Conservation (phyloP, 30 jellyfish, hydroid and myxozoan genomes). For the Aurelia sp. region DNA sequence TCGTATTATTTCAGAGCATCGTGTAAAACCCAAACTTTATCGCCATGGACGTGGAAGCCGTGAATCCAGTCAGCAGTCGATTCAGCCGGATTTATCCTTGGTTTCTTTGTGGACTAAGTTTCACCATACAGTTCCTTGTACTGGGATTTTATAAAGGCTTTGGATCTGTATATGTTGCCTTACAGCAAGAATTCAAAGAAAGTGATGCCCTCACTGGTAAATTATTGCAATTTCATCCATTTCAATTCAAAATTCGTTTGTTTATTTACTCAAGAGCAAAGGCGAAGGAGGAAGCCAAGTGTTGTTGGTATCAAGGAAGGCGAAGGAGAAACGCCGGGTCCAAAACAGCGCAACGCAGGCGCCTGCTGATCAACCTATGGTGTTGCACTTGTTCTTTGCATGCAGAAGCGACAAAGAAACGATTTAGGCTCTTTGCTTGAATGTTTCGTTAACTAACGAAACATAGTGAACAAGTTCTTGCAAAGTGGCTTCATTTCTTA, state of each 20-base stretch:
- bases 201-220: constrained; percentile 92
- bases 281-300: too few species aligned
- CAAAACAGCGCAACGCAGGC: too few species aligned
- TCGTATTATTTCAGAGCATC: constrained; percentile 65
- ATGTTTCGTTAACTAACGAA: too few species aligned
- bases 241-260: too few species aligned
- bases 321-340: too few species aligned
- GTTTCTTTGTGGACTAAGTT: constrained; percentile 85
- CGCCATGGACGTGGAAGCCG: constrained; percentile 86
- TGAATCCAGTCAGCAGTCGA: constrained; percentile 77
- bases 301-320: too few species aligned
- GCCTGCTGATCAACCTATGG: too few species aligned
- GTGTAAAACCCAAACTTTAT: constrained; percentile 53
- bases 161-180: constrained; percentile 85
- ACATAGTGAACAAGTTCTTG: too few species aligned
- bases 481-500: too few species aligned
- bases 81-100: constrained; percentile 83
- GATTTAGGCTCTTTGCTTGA: not conserved
- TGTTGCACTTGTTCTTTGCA: not conserved
- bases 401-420: not conserved
- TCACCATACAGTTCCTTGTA: constrained; percentile 83
- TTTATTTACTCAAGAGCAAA: too few species aligned
- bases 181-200: constrained; percentile 70
- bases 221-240: not conserved
- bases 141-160: constrained; percentile 91